phyloP scores from a whole-genome alignment of 1,140 invertebrate genomes.

The Phymastichus coffea region DNA sequence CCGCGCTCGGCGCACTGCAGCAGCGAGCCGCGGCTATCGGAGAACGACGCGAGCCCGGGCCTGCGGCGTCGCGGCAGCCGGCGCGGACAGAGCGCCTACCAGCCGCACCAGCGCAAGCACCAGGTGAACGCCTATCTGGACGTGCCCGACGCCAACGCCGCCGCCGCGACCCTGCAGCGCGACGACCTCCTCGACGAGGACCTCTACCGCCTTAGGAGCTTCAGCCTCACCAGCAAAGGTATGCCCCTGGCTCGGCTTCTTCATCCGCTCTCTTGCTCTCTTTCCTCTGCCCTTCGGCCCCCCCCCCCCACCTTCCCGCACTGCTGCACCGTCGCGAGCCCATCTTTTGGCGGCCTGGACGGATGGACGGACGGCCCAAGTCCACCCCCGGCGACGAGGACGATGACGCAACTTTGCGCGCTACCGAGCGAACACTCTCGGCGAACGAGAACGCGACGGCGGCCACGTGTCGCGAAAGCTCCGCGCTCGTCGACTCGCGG shows the following conservation, averaged over 20 bases:
- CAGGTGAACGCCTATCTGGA: slow-evolving; percentile 76
- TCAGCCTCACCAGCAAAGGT: slow-evolving; percentile 88
- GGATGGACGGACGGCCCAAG: slow-evolving; percentile 11
- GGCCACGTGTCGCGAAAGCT: too few species aligned
- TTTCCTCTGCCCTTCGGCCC: too few species aligned
- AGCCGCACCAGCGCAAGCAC: slow-evolving; percentile 62
- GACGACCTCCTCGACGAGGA: slow-evolving; percentile 70
- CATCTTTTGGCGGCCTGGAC: too few species aligned
- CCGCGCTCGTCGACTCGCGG: too few species aligned
- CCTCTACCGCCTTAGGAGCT: slow-evolving; percentile 81
- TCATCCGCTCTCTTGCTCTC: background rate
- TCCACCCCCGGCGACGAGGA: too few species aligned
- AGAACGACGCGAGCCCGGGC: slow-evolving; percentile 60
- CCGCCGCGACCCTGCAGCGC: slow-evolving; percentile 37
- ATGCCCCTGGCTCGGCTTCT: slow-evolving; percentile 37
- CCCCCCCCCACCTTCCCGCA: too few species aligned
- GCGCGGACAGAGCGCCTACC: slow-evolving; percentile 56
- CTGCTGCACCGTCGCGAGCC: too few species aligned
- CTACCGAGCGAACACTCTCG: too few species aligned
- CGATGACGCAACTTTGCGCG: too few species aligned
- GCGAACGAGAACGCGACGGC: too few species aligned
- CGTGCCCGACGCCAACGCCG: slow-evolving; percentile 63
- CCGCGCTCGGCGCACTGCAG: slow-evolving; percentile 57
- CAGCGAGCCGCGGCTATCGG: slow-evolving; percentile 61
- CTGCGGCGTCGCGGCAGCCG: slow-evolving; percentile 58